Base-by-base conservation (phyloP, 2,797 vertebrate genomes). In the Silurus lanzhouensis region DNA sequence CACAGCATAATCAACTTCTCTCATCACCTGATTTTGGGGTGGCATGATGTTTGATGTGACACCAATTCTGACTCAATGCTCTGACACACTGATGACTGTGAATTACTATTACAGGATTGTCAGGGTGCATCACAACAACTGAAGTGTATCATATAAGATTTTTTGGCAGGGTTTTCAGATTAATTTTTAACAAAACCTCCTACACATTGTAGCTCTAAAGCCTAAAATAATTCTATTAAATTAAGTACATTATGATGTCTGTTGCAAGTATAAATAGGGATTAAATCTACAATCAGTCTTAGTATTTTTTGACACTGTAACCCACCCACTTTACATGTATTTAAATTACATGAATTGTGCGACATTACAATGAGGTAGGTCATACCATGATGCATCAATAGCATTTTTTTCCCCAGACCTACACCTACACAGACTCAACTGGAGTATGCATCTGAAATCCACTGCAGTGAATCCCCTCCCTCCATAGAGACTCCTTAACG, bases 341-440 rank as follows among this genome's bases (percentile, higher is more conserved):
- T 63, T 38, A 78, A 76, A 75, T 85, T 44, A 17, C 25, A 46
- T 58, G 22, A 64, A 82, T 44, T 55, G 27, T 55, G 70, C 46
- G 31, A 76, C 31, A 82, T 38, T 76, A 82, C 63, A 9, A 60
- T 22, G 79, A 82, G 78, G 52, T 55, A 66, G 71, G 61, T 68
- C 79, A 68, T 76, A 64, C 52, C 61, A 76, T 75, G 44, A 85
- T 74, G 17, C 31, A 75, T 58, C 52, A 6, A 60, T 82, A 55
- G 27, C 48, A 19, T 22, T 25, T 80, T 46, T 78, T 20, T 46
- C 17, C 38, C 48, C 48, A 52, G 66, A 83, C 46, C 61, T 44
- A 71, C 85, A 68, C 72, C 81, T 83, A 86, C 84, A 86, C 84
- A 86, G 52, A 20, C 58, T 81, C 58, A 64, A 55, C 44, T 64